Conservation (phyloP, 2,888 invertebrate species). For the Clistopyga incitator region DNA sequence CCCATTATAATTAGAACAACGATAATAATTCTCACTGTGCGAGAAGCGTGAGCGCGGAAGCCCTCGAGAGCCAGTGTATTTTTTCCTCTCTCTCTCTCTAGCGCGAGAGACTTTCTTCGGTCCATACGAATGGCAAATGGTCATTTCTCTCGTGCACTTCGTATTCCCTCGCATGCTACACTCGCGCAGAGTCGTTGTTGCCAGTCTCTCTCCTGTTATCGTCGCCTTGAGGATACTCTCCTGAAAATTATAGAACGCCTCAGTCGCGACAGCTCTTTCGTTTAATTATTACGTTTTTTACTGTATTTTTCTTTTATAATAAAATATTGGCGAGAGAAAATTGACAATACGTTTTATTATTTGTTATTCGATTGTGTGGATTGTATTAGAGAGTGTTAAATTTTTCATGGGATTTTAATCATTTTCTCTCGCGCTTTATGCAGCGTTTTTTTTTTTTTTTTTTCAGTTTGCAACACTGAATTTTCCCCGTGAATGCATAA, state of each 20-base stretch:
- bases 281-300: not conserved
- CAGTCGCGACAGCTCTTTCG: not conserved
- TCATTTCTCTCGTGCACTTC: slow-evolving; percentile 45
- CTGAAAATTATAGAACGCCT: slow-evolving; percentile 45
- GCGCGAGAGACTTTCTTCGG: slow-evolving; percentile 57
- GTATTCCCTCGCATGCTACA: slow-evolving; percentile 29
- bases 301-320: not conserved
- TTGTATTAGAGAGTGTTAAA: no score
- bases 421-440: not conserved
- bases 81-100: slow-evolving; percentile 4
- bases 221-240: slow-evolving; percentile 60
- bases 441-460: no score
- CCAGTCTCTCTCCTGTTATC: slow-evolving; percentile 48
- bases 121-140: slow-evolving; percentile 37
- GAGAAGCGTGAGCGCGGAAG: slow-evolving; percentile 59
- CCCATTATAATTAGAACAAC: slow-evolving; percentile 75
- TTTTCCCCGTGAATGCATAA: not conserved
- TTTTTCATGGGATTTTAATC: slow-evolving; percentile 2
- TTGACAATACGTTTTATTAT: no score
- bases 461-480: not conserved
- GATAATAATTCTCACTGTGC: slow-evolving; percentile 72
- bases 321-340: not conserved
- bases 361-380: no score
- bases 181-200: slow-evolving; percentile 29
- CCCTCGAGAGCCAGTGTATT: slow-evolving; percentile 59